A percentile compares a stretch with the other conserved stretches of the same genome.
phyloP scores from a whole-genome alignment of 2,797 vertebrate genomes.

The Mus caroli region DNA sequence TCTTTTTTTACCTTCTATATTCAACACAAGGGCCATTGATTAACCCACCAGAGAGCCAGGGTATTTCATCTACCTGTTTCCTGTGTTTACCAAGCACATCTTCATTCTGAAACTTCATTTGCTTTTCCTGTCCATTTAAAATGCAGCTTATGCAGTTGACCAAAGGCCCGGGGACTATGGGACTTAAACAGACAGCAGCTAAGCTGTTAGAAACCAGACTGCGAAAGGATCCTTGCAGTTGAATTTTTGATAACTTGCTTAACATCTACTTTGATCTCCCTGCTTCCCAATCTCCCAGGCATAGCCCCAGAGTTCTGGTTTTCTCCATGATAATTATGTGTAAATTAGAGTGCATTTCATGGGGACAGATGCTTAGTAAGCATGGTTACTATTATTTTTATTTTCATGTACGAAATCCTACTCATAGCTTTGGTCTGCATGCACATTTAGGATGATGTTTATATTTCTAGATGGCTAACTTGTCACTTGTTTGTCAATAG shows the following conservation, averaged over 20 bases:
- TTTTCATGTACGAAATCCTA: not conserved
- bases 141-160: not conserved
- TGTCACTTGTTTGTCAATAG: not conserved
- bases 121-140: constrained; percentile 40
- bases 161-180: not conserved
- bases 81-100: not conserved
- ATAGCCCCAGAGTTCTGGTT: not conserved
- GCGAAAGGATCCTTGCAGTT: not conserved
- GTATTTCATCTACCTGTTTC: not conserved
- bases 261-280: not conserved
- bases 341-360: not conserved
- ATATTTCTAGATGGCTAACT: not conserved
- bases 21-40: not conserved
- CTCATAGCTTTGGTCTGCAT: not conserved
- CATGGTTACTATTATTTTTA: not conserved
- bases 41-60: not conserved
- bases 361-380: not conserved
- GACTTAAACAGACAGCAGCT: not conserved
- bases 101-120: not conserved
- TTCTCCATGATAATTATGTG: not conserved
- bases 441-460: not conserved
- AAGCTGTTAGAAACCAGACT: not conserved
- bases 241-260: not conserved
- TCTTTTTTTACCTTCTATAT: not conserved
- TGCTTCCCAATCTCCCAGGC: not conserved